Base-by-base conservation (phyloP, 1,140 invertebrate species). In the Lethocerus indicus region DNA sequence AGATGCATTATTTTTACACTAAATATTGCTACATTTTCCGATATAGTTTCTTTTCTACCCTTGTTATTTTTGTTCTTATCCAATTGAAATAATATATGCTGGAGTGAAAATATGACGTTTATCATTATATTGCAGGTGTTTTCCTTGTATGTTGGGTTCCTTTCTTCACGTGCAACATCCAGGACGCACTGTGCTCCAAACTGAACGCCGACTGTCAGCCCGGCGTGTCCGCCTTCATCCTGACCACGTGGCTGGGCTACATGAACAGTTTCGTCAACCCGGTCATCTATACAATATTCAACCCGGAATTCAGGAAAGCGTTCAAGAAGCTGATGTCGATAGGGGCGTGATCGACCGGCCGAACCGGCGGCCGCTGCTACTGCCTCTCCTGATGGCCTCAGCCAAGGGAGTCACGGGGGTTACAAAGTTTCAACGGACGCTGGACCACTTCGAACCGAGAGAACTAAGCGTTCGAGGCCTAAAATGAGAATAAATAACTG, bases 241-340 rank as follows among this genome's bases (percentile, higher is more conserved):
- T 94, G 36, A 94, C 90, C 53, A 95, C 93, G 1, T 98, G 95
- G 95, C 73, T 99, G 28, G 95, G 95, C 40, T 99, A 97, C 69
- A 92, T 98, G 71, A 99, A 98, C 71, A 94, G 81, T 61, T 95
- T 91, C 62, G 83, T 97, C 50, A 98, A 97, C 71, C 93, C 93
- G 2, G 83, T 98, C 53, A 98, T 98, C 64, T 98, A 98, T 66
- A 98, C 95, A 35, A 96, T 99, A 61, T 98, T 98, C 73, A 98
- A 99, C 71, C 87, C 90, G 3, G 95, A 99, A 67, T 99, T 98
- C 68, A 75, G 95, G 50, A 96, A 97, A 73, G 94, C 95, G 28
- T 99, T 98, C 69, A 90, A 92, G 61, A 95, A 93, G 67, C 78
- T 98, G 51, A 79, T 96, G 52, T 56, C 58, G 9, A 50, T 67